These are phyloP conservation scores for Talpa occidentalis DNA, from an alignment of 2,113 vertebrate genomes.

Conservation along the genomic window DNA sequence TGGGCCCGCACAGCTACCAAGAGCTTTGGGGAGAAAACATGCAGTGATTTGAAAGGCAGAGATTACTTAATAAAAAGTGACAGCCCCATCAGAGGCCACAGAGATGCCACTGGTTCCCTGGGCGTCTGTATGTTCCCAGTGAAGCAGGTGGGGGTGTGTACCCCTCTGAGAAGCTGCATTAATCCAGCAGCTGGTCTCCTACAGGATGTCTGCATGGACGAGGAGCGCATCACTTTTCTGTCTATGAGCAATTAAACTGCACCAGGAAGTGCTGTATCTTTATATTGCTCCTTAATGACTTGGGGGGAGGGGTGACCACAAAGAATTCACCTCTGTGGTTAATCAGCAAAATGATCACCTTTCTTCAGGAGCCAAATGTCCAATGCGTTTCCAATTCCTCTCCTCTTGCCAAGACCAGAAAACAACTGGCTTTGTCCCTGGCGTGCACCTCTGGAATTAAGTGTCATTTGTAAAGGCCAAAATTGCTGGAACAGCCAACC, in stretches of 20 bases:
- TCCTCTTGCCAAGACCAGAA: conserved; percentile 70
- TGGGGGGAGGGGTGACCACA: conserved; percentile 1
- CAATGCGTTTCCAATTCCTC: conserved; percentile 71
- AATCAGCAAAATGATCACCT: conserved; percentile 84
- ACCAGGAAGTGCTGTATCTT: conserved; percentile 80
- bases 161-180: conserved; percentile 62
- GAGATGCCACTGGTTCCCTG: conserved; percentile 62
- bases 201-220: conserved; percentile 67
- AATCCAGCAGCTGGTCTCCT: conserved; percentile 78
- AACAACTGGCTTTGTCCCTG: conserved; percentile 70
- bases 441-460: conserved; percentile 71
- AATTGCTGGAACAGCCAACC: conserved; percentile 62
- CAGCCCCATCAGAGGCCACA: conserved; percentile 65
- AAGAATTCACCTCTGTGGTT: conserved; percentile 73
- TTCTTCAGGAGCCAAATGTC: conserved; percentile 73
- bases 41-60: conserved; percentile 53
- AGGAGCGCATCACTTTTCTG: conserved; percentile 82
- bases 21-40: conserved; percentile 68
- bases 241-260: conserved; percentile 85
- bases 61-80: conserved; percentile 70
- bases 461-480: background rate
- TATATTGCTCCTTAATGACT: conserved; percentile 82
- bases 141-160: conserved; percentile 76
- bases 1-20: conserved; percentile 53
- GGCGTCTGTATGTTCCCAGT: conserved; percentile 63